Evolutionary conservation across 2,797 vertebrate genomes (phyloP), one percentile per base, ranked within the genome.

Genomic region (Melanotaenia boesemani): DNA sequence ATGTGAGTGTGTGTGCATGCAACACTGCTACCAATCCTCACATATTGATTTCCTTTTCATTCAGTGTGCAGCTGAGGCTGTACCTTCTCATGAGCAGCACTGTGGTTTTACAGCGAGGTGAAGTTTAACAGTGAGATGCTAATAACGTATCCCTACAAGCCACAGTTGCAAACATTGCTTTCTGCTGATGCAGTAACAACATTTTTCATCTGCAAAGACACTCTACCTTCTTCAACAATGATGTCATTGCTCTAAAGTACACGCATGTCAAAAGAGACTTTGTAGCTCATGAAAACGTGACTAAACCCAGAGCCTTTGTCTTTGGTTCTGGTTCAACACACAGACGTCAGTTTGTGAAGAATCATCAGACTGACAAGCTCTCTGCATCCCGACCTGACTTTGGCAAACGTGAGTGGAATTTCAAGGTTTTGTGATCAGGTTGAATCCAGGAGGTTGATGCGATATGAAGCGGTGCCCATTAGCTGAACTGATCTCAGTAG

Each of bases 321-420:
- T 82, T 24, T 34, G 48, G 80, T 85, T 86, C 54, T 71, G 72
- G 79, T 81, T 88, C 81, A 85, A 59, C 72, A 74, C 79, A 81
- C 55, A 76, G 60, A 86, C 62, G 76, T 77, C 58, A 83, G 56
- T 6, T 46, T 76, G 60, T 58, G 76, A 83, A 44, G 77, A 72
- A 68, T 74, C 82, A 32, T 46, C n/a, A 66, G 66, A 71, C 63
- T 69, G 72, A 83, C 81, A 60, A 54, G 74, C 82, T 89, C 20
- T 44, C 76, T 73, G 77, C 77, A 82, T 77, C 67, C 58, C 18
- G 13, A 84, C 76, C 84, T 70, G 81, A 61, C 75, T 85, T 79
- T 81, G 69, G 62, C 80, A 64, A 75, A 81, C 62, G 63, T 60
- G 70, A 79, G 86, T 75, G 81, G 85, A 90, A 91, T 88, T 82